Evolutionary conservation across 1,140 invertebrate species (phyloP).

Genomic region (Hycleus cichorii): DNA sequence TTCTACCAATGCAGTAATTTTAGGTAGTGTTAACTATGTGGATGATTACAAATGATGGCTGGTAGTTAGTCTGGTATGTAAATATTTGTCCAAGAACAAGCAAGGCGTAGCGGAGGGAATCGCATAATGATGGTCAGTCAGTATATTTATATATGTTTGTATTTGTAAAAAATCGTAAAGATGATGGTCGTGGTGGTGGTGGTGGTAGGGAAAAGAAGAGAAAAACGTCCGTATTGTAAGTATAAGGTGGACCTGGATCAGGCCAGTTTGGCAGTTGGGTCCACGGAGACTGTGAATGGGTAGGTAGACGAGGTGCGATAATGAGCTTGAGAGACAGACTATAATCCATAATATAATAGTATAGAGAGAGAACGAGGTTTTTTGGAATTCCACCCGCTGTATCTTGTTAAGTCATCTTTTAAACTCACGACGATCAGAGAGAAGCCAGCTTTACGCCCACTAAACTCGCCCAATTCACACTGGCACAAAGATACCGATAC

Average conservation of each 20-base stretch:
- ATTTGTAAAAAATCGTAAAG: neutral
- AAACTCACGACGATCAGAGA: slow-evolving; percentile 31
- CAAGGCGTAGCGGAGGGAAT: slow-evolving; percentile 12
- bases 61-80: slow-evolving; percentile 27
- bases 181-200: neutral
- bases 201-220: neutral
- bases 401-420: slow-evolving; percentile 40
- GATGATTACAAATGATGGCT: slow-evolving; percentile 28
- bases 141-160: neutral
- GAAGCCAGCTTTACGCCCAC: slow-evolving; percentile 22
- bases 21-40: slow-evolving; percentile 24
- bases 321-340: slow-evolving; percentile 34
- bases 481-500: slow-evolving; percentile 6
- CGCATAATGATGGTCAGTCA: slow-evolving; percentile 8
- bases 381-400: slow-evolving; percentile 39
- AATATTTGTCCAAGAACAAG: slow-evolving; percentile 22
- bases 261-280: slow-evolving; percentile 31
- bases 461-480: slow-evolving; percentile 21
- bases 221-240: neutral
- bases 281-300: slow-evolving; percentile 27
- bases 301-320: slow-evolving; percentile 38
- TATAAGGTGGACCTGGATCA: slow-evolving; percentile 12
- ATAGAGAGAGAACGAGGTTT: slow-evolving; percentile 26
- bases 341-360: slow-evolving; percentile 9
- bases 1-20: neutral